These are phyloP conservation scores for Pseudonaja textilis DNA, from an alignment of 2,113 vertebrate species.

Conservation along the genomic window DNA sequence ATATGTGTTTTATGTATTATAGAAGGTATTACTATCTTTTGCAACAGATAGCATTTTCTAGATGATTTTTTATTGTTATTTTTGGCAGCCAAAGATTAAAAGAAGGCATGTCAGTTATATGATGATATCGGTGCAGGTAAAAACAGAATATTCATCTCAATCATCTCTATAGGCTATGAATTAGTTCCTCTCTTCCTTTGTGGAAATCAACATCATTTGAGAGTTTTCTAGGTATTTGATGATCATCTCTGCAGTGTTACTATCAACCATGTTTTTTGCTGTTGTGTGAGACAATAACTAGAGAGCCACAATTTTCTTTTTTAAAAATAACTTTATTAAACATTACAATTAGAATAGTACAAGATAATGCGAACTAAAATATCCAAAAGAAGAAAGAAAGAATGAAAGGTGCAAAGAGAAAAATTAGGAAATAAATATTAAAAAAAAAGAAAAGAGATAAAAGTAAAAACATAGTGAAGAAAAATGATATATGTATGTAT, in stretches of 20 bases:
- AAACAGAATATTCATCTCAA: neutral
- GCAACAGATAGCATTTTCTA: neutral
- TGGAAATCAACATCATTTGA: neutral
- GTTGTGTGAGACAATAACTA: neutral
- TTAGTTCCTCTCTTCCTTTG: neutral
- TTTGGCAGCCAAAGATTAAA: neutral
- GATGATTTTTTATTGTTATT: neutral
- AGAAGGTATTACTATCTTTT: neutral
- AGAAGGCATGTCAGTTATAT: neutral
- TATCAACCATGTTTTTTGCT: neutral
- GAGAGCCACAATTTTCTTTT: neutral
- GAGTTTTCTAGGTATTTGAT: neutral
- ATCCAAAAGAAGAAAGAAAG: neutral
- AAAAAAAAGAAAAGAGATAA: neutral
- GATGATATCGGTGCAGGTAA: neutral
- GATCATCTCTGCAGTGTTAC: neutral
- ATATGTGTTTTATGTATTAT: neutral
- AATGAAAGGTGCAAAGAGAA: neutral
- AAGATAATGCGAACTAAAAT: neutral
- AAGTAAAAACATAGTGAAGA: neutral
- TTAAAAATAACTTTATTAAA: neutral
- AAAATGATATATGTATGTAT: neutral
- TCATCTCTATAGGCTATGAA: neutral
- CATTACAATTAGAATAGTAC: neutral
- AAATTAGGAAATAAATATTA: neutral